Evolutionary conservation across 2,888 invertebrate species (phyloP), one percentile per base, ranked within the genome.

Genomic region (Ctena decussata): DNA sequence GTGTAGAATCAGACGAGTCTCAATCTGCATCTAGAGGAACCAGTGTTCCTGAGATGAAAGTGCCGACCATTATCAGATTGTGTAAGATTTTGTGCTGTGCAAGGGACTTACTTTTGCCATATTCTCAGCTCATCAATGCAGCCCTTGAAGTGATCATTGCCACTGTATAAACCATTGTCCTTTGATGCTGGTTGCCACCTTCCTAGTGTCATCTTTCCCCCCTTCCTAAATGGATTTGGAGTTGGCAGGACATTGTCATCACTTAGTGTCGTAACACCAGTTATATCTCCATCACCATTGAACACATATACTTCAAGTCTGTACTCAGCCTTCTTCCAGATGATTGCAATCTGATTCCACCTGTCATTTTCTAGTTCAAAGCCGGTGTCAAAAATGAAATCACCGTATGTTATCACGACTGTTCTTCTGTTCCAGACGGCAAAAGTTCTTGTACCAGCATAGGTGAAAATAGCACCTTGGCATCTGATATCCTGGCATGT

Each of bases 381-480:
- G 1, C 49, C 57, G 30, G 87, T 71, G 18, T 69, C 44, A 41
- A 46, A 86, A n/a, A 18, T 35, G n/a, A 37, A 37, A 2, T 65
- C 53, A 21, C 82, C 87, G 60, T 82, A 82, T n/a, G 72, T 69
- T 6, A 87, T 76, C 24, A 77, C 44, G 18, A 87, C n/a, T 21
- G 39, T 69, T 1, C 77, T 82, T 65, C 44, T 80, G 78, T 44
- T 87, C 87, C 60, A 87, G 49, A 75, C 74, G 71, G 65, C 65
- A 32, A 87, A 82, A 12, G 84, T 76, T 27, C 32, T 60, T 30
- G 37, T 65, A 35, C 1, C 65, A 6, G 74, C 77, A 71, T 87
- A 87, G 6, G 87, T 82, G 60, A 87, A 77, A 24, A 87, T 77
- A 24, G 82, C 69, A 1, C 87, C 87, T 78, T 84, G 70, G 32